These are phyloP conservation scores for Ooceraea biroi DNA, from an alignment of 1,140 invertebrate genomes.

Conservation along the genomic window DNA sequence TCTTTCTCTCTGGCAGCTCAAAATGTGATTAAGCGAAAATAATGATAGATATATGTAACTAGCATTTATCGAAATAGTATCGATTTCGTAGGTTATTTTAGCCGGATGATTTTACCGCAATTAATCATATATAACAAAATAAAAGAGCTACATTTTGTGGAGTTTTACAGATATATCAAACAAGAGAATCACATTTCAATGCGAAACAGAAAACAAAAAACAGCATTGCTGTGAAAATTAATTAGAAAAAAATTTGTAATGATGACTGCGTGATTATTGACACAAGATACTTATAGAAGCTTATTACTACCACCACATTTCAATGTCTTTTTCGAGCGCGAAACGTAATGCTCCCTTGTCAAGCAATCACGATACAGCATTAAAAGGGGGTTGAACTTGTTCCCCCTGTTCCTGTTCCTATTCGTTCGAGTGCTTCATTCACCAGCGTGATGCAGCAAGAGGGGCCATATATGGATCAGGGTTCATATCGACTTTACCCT, in stretches of 20 bases:
- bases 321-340: not conserved
- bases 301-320: conserved; percentile 3
- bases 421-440: conserved; percentile 29
- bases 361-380: not conserved
- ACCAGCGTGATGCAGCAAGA: conserved; percentile 2
- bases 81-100: not conserved
- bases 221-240: not conserved
- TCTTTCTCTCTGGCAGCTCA: not conserved
- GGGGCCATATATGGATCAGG: not conserved
- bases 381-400: not conserved
- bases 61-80: not conserved
- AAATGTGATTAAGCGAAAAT: not conserved
- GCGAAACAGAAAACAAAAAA: not conserved
- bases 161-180: not conserved
- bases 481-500: not conserved
- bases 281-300: not conserved
- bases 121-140: not conserved
- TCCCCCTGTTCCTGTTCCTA: not conserved
- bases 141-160: not conserved
- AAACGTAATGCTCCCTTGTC: not conserved
- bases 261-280: not conserved
- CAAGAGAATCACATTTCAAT: not conserved
- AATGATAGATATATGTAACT: not conserved
- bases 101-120: not conserved
- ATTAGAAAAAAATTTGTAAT: not conserved